phyloP scores from a whole-genome alignment of 2,797 vertebrate species.

The Bucorvus abyssinicus region DNA sequence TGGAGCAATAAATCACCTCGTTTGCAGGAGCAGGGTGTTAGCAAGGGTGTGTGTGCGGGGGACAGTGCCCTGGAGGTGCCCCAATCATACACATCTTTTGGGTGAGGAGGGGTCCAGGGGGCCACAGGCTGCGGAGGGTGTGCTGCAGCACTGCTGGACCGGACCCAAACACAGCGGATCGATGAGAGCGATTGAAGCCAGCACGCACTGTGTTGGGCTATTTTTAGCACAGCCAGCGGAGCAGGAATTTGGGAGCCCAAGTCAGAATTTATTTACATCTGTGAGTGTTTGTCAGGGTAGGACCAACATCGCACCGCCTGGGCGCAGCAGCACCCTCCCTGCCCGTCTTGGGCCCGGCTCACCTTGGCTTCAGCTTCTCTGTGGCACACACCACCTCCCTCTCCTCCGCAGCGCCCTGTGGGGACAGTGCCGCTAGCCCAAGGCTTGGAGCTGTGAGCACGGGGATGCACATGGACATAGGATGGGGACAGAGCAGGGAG shows the following conservation, averaged over 20 bases:
- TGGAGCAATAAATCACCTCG: neutral
- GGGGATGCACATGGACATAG: neutral
- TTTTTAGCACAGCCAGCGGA: constrained; percentile 61
- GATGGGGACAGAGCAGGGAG: neutral
- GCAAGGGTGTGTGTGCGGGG: neutral
- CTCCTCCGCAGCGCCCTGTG: neutral
- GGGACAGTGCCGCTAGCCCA: neutral
- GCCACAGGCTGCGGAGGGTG: rapidly evolving
- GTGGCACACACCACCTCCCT: rapidly evolving
- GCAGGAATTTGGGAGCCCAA: constrained; percentile 45
- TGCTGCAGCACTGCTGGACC: neutral
- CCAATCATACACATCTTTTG: rapidly evolving
- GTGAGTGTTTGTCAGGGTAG: neutral
- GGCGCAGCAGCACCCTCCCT: neutral
- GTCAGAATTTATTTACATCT: constrained; percentile 62
- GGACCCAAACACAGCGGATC: neutral
- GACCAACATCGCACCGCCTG: rapidly evolving
- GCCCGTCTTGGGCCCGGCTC: rapidly evolving
- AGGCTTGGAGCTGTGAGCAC: neutral
- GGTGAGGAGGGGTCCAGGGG: rapidly evolving
- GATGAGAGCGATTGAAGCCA: constrained; percentile 37
- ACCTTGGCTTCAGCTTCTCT: neutral
- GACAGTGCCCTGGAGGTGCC: neutral
- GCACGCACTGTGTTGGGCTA: constrained; percentile 1
- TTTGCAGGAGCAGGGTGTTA: neutral